Base-by-base conservation (phyloP, 2,113 vertebrate genomes). In the Microtus pennsylvanicus region DNA sequence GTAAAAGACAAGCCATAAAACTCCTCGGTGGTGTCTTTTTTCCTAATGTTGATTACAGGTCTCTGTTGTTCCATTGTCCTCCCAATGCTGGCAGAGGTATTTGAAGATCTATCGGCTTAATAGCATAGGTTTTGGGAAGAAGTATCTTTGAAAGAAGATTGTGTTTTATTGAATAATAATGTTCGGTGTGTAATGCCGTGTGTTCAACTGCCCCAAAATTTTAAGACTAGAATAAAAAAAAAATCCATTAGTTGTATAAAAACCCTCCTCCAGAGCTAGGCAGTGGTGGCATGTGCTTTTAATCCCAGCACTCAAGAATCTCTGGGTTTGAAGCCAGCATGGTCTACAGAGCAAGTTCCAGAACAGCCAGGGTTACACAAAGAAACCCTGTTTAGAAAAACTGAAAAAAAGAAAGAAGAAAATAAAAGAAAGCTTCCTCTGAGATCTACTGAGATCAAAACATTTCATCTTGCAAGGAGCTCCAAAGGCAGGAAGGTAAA, bases 41-140 rank as follows among this genome's bases (percentile, higher is more conserved):
- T 76, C 45, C 70, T 85, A 87, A 88, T 72, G 26, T 42, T 96
- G 38, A 88, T 87, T 87, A 58, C 33, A 72, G 85, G 45, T 74
- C 38, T 75, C 22, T 58, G 78, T 76, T 89, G 42, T 75, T 69
- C 87, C 24, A 75, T 93, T 92, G 94, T 89, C 75, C 65, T 82
- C 50, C 87, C 80, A 55, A 50, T 19, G 38, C n/a, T 13, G 45
- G 33, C 19, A 91, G 28, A 91, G 67, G 19, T 61, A 78, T 87
- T 50, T 52, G 58, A 81, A 87, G 80, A 76, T 33, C 10, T 82
- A 28, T 75, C 93, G 55, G 83, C 58, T 92, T 87, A 58, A 82
- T 10, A 47, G 45, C 24, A 82, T 92, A 75, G 81, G 78, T 63
- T 72, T 76, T 74, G 33, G 55, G 55, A 92, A 81, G 30, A 67